These are phyloP conservation scores for Struthidea cinerea DNA, from an alignment of 2,113 vertebrate species.

Conservation along the genomic window DNA sequence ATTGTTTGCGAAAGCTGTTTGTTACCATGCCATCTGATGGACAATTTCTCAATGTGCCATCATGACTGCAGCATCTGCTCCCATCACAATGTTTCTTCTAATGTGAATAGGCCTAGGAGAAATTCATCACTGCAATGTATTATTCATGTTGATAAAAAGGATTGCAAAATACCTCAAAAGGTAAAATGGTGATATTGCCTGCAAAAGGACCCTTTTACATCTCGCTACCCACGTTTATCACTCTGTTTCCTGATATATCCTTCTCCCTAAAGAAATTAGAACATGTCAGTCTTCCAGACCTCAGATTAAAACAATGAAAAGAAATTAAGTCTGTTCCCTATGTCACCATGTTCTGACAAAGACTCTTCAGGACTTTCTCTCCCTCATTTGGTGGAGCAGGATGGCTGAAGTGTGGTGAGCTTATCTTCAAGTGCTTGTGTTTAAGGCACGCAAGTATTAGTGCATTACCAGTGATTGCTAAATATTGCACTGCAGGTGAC, in stretches of 20 bases:
- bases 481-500: background rate
- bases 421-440: background rate
- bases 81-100: background rate
- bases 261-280: background rate
- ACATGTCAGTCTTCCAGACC: background rate
- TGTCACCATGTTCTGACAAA: background rate
- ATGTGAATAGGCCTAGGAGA: background rate
- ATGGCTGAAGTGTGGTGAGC: background rate
- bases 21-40: slow-evolving; percentile 35
- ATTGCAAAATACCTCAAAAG: background rate
- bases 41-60: slow-evolving; percentile 21
- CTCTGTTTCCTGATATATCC: background rate
- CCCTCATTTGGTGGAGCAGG: background rate
- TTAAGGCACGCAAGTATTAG: background rate
- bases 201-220: background rate
- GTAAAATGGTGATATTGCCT: background rate
- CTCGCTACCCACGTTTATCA: background rate
- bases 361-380: background rate
- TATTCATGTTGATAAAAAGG: background rate
- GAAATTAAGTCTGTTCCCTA: background rate
- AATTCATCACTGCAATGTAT: background rate
- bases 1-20: slow-evolving; percentile 40
- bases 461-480: background rate
- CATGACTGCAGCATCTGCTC: slow-evolving; percentile 30
- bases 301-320: background rate